Base-by-base conservation (phyloP, 2,113 vertebrate genomes). In the Pelecanus crispus region DNA sequence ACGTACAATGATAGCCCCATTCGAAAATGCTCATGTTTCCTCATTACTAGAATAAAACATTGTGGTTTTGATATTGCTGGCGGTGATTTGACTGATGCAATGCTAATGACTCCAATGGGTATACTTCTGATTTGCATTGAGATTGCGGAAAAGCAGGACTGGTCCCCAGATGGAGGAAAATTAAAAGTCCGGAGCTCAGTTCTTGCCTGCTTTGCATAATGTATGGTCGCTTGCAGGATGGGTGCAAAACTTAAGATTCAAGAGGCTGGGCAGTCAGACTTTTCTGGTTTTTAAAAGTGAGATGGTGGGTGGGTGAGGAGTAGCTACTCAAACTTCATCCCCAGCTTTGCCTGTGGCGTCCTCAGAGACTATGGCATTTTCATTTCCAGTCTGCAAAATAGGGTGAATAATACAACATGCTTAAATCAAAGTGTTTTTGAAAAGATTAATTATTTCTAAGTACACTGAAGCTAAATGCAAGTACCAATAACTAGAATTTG, bases 401-500 rank as follows among this genome's bases (percentile, higher is more conserved):
- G 79, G 28, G 72, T 79, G 74, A 93, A 92, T 93, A 95, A 94
- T 95, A 94, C 50, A 79, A 87, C 56, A 52, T 82, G 62, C 66
- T 91, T 94, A 95, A 96, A 91, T 96, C 74, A 95, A 92, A 96
- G 63, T 91, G 62, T 50, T 61, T 36, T 95, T 82, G 84, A 77
- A 95, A 95, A 80, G 81, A 93, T 90, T 89, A 94, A 91, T 96
- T 95, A 81, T 97, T 96, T 92, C 59, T 88, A 77, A 90, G 92
- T 92, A 90, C 50, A 70, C 29, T 86, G 88, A 93, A 92, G 45
- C 72, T 95, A 93, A 95, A 93, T 86, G 79, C 79, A 81, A 92
- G 67, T 90, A 73, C 34, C 88, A 95, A 90, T 95, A 97, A 88
- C 71, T 74, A 40, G 93, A 95, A 91, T 91, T 95, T 92, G 58